phyloP scores from a whole-genome alignment of 2,113 vertebrate genomes.

The Toxotes chatareus region DNA sequence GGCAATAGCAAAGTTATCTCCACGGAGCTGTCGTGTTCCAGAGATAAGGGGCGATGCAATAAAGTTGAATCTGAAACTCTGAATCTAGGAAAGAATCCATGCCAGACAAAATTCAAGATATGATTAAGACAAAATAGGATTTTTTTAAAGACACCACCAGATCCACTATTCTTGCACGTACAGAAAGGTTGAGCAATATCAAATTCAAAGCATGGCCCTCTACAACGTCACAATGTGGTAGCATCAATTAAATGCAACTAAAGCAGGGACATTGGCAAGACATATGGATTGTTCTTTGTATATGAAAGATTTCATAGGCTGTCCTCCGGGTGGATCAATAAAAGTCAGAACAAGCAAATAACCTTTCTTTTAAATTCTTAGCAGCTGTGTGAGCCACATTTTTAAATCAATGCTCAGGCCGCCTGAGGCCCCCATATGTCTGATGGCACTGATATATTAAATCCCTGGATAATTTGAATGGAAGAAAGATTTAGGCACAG shows the following conservation, averaged over 20 bases:
- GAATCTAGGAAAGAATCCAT: background rate
- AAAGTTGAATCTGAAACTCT: conserved; percentile 21
- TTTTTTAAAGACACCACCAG: background rate
- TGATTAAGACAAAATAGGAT: background rate
- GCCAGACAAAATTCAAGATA: conserved; percentile 9
- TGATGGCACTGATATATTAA: background rate
- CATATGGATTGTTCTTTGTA: background rate
- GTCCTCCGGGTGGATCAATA: conserved; percentile 3
- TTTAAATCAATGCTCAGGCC: background rate
- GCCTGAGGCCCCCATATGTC: background rate
- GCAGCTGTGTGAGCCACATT: background rate
- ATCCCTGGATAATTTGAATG: background rate
- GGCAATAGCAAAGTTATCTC: conserved; percentile 11
- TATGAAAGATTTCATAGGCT: conserved; percentile 3
- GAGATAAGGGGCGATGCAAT: conserved; percentile 31
- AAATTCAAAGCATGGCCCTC: background rate
- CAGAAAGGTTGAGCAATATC: background rate
- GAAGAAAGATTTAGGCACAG: no score
- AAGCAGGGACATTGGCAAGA: background rate
- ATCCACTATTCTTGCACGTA: background rate
- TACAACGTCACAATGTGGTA: background rate
- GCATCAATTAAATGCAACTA: conserved; percentile 1
- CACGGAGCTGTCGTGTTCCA: conserved; percentile 3
- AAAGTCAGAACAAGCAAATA: background rate
- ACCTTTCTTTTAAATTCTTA: background rate